Percentiles rank a stretch among this genome's conserved stretches.
These are phyloP conservation scores for Acromyrmex echinatior DNA, from an alignment of 1,140 invertebrate genomes.

Conservation along the genomic window DNA sequence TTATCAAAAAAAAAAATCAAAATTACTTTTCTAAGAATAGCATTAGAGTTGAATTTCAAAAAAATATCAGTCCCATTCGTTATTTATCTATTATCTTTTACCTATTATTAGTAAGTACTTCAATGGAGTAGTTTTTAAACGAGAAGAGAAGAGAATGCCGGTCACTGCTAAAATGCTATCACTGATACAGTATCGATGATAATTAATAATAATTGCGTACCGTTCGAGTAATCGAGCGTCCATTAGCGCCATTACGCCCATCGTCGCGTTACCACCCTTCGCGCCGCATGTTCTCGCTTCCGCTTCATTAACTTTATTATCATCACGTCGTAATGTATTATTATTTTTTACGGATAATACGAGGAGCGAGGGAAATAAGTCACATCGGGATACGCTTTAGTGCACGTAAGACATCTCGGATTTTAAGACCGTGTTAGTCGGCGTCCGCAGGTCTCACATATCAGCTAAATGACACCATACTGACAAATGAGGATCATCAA, in stretches of 20 bases:
- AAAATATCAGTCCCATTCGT: not conserved
- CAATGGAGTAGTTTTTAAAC: constrained; percentile 8
- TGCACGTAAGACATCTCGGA: constrained; percentile 46
- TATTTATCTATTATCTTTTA: not conserved
- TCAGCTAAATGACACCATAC: constrained; percentile 43
- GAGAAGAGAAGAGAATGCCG: not conserved
- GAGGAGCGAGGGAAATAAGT: constrained; percentile 63
- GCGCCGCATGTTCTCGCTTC: constrained; percentile 46
- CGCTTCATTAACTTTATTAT: constrained; percentile 61
- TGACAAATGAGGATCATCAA: constrained; percentile 63
- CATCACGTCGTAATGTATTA: constrained; percentile 70
- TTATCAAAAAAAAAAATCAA: not conserved
- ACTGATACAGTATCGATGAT: constrained; percentile 46
- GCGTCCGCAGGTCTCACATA: constrained; percentile 15
- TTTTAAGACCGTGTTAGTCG: constrained; percentile 57
- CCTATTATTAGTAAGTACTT: not conserved
- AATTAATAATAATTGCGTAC: constrained; percentile 62
- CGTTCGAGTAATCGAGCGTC: constrained; percentile 59
- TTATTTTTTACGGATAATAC: constrained; percentile 57
- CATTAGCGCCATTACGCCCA: constrained; percentile 59
- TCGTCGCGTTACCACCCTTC: constrained; percentile 48
- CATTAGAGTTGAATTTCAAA: not conserved
- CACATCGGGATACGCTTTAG: constrained; percentile 56
- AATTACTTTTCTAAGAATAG: not conserved
- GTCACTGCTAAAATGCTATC: constrained; percentile 26